Evolutionary conservation across 2,797 vertebrate species (phyloP), one percentile per base, ranked within the genome.

Genomic region (Geotrypetes seraphini): DNA sequence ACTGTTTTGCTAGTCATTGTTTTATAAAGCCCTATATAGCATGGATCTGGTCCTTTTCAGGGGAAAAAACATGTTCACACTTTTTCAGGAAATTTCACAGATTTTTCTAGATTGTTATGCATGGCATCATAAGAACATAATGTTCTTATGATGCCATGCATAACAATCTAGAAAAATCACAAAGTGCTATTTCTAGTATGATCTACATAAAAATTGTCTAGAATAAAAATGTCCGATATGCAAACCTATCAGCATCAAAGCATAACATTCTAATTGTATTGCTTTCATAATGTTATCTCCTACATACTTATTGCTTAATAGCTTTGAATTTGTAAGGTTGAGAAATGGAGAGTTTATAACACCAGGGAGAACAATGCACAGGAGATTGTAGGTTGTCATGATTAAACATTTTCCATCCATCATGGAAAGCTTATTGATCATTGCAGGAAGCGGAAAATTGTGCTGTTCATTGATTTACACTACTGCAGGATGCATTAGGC

Each of bases 351-450:
- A 71, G 39, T 33, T 63, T 68, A 45, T 58, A 71, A 71, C 58
- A 52, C 52, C 64, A 36, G 25, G 34, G 60, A 57, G 60, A 75
- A 73, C 78, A 68, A 79, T 69, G 63, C 60, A 56, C 12, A 45
- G 33, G 62, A 60, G 57, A 52, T 53, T 55, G 54, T 58, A 47
- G 55, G 48, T 60, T 75, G 69, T 75, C 68, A 65, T 10, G 50
- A 74, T 78, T 78, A 69, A 72, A 73, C 62, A 63, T 54, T 70
- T 78, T 75, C 67, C 43, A 67, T 53, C 62, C 71, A 71, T 81
- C 79, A 71, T 70, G 57, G 53, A 61, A 60, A 65, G 67, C 53
- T 60, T 75, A 79, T 83, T 74, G 78, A 79, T 80, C 63, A 67
- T 50, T 43, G 36, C 71, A 77, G 66, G 69, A 76, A 77, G 71